phyloP scores from a whole-genome alignment of 2,888 invertebrate species.

The Philonicus albiceps region DNA sequence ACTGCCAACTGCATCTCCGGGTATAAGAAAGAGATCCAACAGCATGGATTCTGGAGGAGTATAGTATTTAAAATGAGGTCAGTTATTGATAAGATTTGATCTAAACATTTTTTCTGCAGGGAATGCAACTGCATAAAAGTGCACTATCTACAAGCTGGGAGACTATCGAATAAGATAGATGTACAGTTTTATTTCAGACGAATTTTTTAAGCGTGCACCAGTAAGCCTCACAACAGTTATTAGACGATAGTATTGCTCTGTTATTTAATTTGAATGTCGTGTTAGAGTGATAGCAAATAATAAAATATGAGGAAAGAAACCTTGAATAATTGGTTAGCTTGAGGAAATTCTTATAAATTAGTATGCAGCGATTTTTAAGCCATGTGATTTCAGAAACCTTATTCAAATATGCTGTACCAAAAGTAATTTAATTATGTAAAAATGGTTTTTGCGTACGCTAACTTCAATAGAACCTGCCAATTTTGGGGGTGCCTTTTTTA shows the following conservation, averaged over 20 bases:
- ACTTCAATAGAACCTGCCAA: no score
- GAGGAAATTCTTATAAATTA: no score
- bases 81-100: neutral
- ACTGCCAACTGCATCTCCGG: neutral
- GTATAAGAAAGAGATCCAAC: neutral
- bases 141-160: constrained; percentile 18
- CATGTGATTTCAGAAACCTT: no score
- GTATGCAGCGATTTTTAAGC: neutral
- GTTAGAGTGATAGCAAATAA: neutral
- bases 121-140: neutral
- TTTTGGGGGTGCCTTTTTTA: no score
- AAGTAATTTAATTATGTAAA: no score
- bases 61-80: neutral
- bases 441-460: no score
- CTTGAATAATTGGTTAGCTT: neutral
- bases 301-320: constrained; percentile 1
- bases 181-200: neutral
- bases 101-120: neutral
- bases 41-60: constrained; percentile 14
- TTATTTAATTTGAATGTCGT: neutral
- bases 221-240: constrained; percentile 13
- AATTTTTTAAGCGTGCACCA: neutral
- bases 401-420: no score
- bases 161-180: neutral
- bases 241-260: neutral